A percentile compares a stretch with the other conserved stretches of the same genome.
Evolutionary conservation across 2,797 vertebrate species (phyloP).

Genomic region (Telmatherina bonti): DNA sequence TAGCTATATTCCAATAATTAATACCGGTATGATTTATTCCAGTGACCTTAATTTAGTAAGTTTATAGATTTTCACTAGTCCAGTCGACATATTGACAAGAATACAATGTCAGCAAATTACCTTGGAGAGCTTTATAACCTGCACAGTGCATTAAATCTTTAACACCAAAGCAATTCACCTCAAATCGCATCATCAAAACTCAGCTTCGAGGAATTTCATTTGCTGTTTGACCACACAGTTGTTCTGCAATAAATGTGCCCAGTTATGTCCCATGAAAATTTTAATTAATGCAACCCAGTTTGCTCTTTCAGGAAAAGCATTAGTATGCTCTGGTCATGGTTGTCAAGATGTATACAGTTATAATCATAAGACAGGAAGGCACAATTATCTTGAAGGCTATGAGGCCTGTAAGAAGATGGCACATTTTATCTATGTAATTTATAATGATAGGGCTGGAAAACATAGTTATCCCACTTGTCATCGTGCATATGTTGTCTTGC

Average conservation of each 20-base stretch:
- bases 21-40: conserved; percentile 63
- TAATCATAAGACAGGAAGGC: conserved; percentile 54
- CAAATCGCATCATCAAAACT: conserved; percentile 37
- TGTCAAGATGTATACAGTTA: conserved; percentile 65
- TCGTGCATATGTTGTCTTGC: conserved; percentile 39
- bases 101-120: conserved; percentile 55
- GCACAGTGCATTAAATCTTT: conserved; percentile 17
- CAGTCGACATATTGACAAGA: conserved; percentile 51
- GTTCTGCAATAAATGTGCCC: conserved; percentile 11
- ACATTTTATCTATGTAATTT: conserved; percentile 69
- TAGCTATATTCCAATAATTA: conserved; percentile 74
- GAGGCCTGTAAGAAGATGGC: conserved; percentile 58
- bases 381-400: conserved; percentile 66
- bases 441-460: conserved; percentile 60
- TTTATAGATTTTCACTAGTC: conserved; percentile 46
- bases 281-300: too few species aligned
- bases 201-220: conserved; percentile 38
- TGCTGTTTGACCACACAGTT: conserved; percentile 15
- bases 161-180: conserved; percentile 14
- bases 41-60: conserved; percentile 67
- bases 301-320: conserved; percentile 39
- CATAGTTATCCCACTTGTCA: conserved; percentile 57
- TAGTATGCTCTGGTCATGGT: conserved; percentile 50
- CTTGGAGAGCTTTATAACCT: conserved; percentile 31
- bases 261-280: conserved; percentile 31